A percentile compares a stretch with the other conserved stretches of the same genome.
Conservation (phyloP, 1,140 invertebrate species). For the Mamestra configurata region DNA sequence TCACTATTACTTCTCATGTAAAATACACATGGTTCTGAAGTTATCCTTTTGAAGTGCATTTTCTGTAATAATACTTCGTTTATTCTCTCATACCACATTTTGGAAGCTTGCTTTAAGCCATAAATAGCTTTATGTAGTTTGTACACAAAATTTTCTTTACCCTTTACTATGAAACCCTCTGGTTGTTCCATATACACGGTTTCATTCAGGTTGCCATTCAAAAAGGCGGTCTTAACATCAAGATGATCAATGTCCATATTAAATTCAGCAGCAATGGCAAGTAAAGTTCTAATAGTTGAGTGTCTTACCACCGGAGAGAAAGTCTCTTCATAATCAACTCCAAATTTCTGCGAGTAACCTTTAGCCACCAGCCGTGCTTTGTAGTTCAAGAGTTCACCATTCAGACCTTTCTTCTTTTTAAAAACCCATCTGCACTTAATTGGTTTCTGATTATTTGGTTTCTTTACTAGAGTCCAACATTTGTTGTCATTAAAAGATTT, state of each 20-base stretch:
- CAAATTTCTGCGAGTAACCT: background rate
- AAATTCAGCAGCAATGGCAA: background rate
- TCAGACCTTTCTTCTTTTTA: background rate
- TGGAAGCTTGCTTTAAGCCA: background rate
- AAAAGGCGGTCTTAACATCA: background rate
- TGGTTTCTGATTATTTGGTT: background rate
- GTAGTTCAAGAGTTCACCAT: background rate
- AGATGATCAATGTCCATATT: background rate
- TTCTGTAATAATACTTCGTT: background rate
- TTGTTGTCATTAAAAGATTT: slow-evolving; percentile 2
- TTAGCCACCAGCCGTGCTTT: background rate
- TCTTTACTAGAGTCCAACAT: background rate
- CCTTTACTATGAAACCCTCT: background rate
- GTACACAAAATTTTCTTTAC: background rate
- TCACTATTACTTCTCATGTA: background rate
- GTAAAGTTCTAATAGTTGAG: background rate
- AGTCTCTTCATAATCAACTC: background rate
- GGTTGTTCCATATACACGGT: background rate
- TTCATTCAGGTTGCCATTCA: background rate
- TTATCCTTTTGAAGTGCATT: background rate
- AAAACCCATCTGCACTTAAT: slow-evolving; percentile 14
- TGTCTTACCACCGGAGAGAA: background rate
- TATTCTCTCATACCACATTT: background rate
- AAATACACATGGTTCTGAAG: slow-evolving; percentile 5
- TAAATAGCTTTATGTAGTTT: background rate